Percentiles rank a stretch among this genome's conserved stretches.
Conservation (phyloP, 2,888 invertebrate species). For the Epirrita christyi region DNA sequence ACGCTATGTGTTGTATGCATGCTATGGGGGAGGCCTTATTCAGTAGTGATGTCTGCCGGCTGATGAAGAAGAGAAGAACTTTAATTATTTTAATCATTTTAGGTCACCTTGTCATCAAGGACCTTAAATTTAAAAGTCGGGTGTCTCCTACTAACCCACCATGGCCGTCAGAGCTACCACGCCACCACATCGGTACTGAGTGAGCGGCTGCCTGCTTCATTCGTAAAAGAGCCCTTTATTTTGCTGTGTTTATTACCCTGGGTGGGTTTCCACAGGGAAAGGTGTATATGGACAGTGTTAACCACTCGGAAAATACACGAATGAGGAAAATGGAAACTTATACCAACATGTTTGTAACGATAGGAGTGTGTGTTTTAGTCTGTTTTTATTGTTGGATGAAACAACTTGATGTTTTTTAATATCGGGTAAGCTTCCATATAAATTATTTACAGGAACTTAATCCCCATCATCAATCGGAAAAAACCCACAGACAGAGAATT, state of each 20-base stretch:
- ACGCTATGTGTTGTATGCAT: too few species aligned
- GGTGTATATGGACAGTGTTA: slow-evolving; percentile 33
- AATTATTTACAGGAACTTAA: too few species aligned
- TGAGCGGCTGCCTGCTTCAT: slow-evolving; percentile 4
- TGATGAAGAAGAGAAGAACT: too few species aligned
- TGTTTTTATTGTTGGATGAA: not conserved
- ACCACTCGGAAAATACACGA: slow-evolving; percentile 28
- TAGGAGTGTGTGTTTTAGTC: slow-evolving; percentile 6
- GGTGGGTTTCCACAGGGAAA: slow-evolving; percentile 29
- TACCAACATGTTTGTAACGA: slow-evolving; percentile 20
- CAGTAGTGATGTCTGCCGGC: too few species aligned
- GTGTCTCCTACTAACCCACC: too few species aligned
- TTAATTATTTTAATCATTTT: too few species aligned
- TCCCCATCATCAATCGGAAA: too few species aligned
- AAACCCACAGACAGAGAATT: too few species aligned
- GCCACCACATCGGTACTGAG: not conserved
- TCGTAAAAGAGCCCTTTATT: slow-evolving; percentile 19
- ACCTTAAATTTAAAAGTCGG: too few species aligned
- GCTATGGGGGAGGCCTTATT: too few species aligned
- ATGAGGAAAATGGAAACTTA: slow-evolving; percentile 27
- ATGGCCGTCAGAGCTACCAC: too few species aligned
- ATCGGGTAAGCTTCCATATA: not conserved
- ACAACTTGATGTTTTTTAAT: not conserved
- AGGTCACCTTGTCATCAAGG: too few species aligned
- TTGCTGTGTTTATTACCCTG: slow-evolving; percentile 38